Conservation (phyloP, 2,888 invertebrate species). For the Ophioninae sp. region DNA sequence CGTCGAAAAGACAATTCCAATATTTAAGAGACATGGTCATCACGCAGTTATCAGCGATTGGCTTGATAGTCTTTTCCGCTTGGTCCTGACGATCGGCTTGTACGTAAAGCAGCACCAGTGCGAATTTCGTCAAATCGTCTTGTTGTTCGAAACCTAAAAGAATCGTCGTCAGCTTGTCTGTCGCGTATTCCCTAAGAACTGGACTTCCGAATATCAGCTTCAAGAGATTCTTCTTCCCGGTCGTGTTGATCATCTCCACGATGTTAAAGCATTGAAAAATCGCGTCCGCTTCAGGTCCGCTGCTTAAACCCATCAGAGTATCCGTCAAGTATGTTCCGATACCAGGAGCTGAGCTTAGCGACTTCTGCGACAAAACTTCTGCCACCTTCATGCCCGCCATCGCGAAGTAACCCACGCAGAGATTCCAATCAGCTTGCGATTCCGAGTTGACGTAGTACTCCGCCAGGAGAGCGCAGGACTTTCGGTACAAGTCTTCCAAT, state of each 20-base stretch:
- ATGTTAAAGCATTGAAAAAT: slow-evolving; percentile 79
- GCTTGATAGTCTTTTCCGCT: slow-evolving; percentile 81
- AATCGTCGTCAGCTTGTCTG: slow-evolving; percentile 82
- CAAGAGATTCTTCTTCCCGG: slow-evolving; percentile 80
- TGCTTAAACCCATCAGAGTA: slow-evolving; percentile 79
- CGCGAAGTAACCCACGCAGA: slow-evolving; percentile 83
- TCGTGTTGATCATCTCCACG: slow-evolving; percentile 74
- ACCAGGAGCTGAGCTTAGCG: slow-evolving; percentile 74
- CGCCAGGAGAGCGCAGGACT: slow-evolving; percentile 83
- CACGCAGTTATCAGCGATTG: slow-evolving; percentile 80
- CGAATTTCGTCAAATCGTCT: slow-evolving; percentile 80
- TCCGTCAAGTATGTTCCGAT: slow-evolving; percentile 75
- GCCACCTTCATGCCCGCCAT: slow-evolving; percentile 82
- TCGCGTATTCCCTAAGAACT: slow-evolving; percentile 83
- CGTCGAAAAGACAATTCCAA: slow-evolving; percentile 83
- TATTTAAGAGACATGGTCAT: slow-evolving; percentile 80
- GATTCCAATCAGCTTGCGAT: slow-evolving; percentile 77
- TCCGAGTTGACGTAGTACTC: slow-evolving; percentile 83
- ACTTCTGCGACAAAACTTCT: slow-evolving; percentile 81
- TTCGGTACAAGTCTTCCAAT: slow-evolving; percentile 81
- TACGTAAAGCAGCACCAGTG: slow-evolving; percentile 82
- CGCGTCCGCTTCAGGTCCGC: slow-evolving; percentile 81
- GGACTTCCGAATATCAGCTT: slow-evolving; percentile 82
- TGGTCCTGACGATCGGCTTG: slow-evolving; percentile 82
- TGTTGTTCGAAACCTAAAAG: slow-evolving; percentile 74